Evolutionary conservation across 1,140 invertebrate genomes (phyloP), one percentile per base, ranked within the genome.

Genomic region (Zaprionus ghesquierei): DNA sequence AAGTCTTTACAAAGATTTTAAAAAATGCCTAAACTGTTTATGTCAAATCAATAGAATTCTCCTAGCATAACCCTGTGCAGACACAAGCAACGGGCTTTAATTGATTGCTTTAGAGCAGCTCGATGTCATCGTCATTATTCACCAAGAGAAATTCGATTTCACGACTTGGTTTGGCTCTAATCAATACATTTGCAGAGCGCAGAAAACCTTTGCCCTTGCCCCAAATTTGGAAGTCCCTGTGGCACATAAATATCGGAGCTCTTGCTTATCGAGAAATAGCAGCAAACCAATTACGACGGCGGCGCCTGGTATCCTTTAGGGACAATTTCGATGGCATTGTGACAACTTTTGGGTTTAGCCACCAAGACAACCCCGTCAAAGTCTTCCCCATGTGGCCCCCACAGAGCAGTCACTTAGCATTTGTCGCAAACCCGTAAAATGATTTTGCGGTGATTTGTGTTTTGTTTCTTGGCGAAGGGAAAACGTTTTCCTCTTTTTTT

Each of bases 371-470:
- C 13, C 15, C 15, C 10, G 22, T 29, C 38, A 20, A 29, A n/a
- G n/a, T n/a, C 27, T 29, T 4, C 2, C 35, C 22, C 41, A 29
- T 5, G 23, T 25, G 20, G 23, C 46, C 44, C 18, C 3, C 6
- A 22, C 29, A 27, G 27, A 63, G 18, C 18, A 51, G 58, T 62
- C 66, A 46, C 33, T 69, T 62, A 53, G 49, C 58, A 69, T 41
- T 69, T 53, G 58, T 61, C n/a, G 35, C 22, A 22, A 27, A 53
- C n/a, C 54, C 62, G 23, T 66, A 54, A 59, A 72, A 66, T 66
- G 63, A 68, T 72, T 72, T 72, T 72, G 62, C 33, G 69, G 62
- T 65, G 51, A 65, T 71, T 65, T 71, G 61, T 70, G 60, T 20
- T 23, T n/a, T 29, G 33, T 23, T 60, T 5, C 25, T 49, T 55